Conservation (phyloP, 2,797 vertebrate species). For the Tragelaphus eurycerus region DNA sequence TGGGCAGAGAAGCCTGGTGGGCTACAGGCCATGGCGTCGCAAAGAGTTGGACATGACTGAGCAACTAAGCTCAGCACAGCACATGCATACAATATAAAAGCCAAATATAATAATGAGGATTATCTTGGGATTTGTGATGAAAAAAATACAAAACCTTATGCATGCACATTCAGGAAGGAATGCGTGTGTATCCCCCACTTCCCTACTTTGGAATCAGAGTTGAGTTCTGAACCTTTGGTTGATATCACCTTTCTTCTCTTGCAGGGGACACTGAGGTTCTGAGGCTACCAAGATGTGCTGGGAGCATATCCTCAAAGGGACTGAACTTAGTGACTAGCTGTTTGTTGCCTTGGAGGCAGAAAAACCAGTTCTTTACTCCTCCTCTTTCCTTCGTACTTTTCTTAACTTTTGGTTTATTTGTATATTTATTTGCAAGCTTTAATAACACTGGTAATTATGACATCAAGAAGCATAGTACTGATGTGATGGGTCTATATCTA, state of each 20-base stretch:
- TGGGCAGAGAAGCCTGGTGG: neutral
- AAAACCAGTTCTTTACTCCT: neutral
- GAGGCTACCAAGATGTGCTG: neutral
- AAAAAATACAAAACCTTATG: neutral
- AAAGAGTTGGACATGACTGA: neutral
- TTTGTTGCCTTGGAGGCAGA: neutral
- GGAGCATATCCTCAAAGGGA: neutral
- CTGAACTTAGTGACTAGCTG: neutral
- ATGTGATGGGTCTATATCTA: neutral
- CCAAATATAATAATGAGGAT: neutral
- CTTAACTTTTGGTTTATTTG: slow-evolving; percentile 7
- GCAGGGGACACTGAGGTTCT: neutral
- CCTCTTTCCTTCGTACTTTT: neutral
- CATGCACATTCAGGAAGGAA: neutral
- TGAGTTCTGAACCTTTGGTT: neutral
- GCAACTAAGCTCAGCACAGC: neutral
- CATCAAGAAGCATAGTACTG: neutral
- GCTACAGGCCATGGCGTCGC: fast-evolving
- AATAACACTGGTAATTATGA: slow-evolving; percentile 43
- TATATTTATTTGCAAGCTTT: neutral
- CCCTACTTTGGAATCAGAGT: neutral
- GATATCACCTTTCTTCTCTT: neutral
- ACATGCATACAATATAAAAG: neutral
- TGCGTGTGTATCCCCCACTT: neutral
- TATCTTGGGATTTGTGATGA: neutral